These are phyloP conservation scores for Mythimna loreyi DNA, from an alignment of 2,888 invertebrate genomes.

Conservation along the genomic window DNA sequence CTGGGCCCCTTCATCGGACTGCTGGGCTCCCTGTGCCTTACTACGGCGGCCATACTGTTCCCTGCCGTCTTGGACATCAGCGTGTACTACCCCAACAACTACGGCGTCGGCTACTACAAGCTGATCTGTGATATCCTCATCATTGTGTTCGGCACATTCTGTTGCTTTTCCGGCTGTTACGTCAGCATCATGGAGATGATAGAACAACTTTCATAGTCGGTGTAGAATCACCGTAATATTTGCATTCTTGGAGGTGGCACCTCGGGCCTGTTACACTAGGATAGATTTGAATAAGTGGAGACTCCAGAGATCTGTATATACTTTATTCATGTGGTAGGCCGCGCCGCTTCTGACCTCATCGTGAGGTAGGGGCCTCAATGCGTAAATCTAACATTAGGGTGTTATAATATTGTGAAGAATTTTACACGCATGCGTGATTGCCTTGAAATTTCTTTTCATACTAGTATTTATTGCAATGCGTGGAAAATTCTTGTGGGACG, in stretches of 20 bases:
- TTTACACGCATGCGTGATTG: too few species aligned
- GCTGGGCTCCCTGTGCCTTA: slow-evolving; percentile 97
- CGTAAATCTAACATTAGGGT: background rate
- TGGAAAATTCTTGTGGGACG: too few species aligned
- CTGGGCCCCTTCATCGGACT: slow-evolving; percentile 94
- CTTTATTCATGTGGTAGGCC: too few species aligned
- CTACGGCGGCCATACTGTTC: slow-evolving; percentile 95
- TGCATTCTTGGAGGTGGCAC: background rate
- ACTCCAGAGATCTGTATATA: too few species aligned
- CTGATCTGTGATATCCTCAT: slow-evolving; percentile 72
- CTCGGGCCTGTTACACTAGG: background rate
- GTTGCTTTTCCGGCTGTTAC: slow-evolving; percentile 74
- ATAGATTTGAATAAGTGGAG: too few species aligned
- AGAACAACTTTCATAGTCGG: background rate
- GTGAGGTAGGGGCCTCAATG: background rate
- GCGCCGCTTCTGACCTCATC: too few species aligned
- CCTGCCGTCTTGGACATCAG: slow-evolving; percentile 91
- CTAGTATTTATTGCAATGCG: too few species aligned
- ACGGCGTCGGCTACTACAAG: slow-evolving; percentile 70
- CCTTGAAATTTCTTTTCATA: too few species aligned
- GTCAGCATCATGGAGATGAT: slow-evolving; percentile 74
- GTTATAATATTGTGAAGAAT: too few species aligned
- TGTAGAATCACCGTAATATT: background rate
- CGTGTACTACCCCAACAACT: slow-evolving; percentile 79
- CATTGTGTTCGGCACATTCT: slow-evolving; percentile 65